Percentiles rank a stretch among this genome's conserved stretches.
phyloP scores from a whole-genome alignment of 2,888 invertebrate species.

The Drosophila macrothrix region DNA sequence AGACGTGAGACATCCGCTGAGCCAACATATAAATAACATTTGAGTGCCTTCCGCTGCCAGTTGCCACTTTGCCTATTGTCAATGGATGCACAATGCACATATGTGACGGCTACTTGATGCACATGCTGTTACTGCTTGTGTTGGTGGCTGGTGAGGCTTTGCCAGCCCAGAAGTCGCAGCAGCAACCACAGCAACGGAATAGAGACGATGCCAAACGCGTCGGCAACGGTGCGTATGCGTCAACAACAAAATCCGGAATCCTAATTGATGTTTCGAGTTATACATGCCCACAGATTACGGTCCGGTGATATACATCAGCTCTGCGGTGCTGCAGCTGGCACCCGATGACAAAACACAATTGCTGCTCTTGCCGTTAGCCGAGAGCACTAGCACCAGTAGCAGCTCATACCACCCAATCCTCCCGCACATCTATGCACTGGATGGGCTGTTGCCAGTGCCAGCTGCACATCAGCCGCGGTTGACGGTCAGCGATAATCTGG shows the following conservation, averaged over 20 bases:
- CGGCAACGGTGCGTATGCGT: conserved; percentile 59
- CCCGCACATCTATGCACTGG: conserved; percentile 37
- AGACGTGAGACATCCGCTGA: conserved; percentile 63
- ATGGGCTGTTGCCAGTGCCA: neutral
- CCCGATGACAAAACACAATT: conserved; percentile 42
- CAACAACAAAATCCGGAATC: neutral
- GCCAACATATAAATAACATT: conserved; percentile 50
- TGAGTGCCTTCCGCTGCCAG: neutral
- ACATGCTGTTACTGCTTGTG: conserved; percentile 1
- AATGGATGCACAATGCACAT: conserved; percentile 40
- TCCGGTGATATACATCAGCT: conserved; percentile 70
- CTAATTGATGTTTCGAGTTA: neutral
- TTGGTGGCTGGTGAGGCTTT: neutral
- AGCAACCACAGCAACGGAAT: neutral
- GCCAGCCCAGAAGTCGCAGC: neutral
- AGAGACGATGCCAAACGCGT: conserved; percentile 1
- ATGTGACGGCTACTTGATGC: conserved; percentile 26
- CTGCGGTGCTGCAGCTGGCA: conserved; percentile 66
- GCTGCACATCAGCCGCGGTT: conserved; percentile 21
- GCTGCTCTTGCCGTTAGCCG: conserved; percentile 43
- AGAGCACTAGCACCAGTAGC: neutral
- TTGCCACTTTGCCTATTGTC: neutral
- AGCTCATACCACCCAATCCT: conserved; percentile 4
- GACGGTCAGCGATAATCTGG: conserved; percentile 56
- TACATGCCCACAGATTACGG: conserved; percentile 56